A percentile compares a stretch with the other conserved stretches of the same genome.
Conservation (phyloP, 1,140 invertebrate genomes). For the Augochlora pura region DNA sequence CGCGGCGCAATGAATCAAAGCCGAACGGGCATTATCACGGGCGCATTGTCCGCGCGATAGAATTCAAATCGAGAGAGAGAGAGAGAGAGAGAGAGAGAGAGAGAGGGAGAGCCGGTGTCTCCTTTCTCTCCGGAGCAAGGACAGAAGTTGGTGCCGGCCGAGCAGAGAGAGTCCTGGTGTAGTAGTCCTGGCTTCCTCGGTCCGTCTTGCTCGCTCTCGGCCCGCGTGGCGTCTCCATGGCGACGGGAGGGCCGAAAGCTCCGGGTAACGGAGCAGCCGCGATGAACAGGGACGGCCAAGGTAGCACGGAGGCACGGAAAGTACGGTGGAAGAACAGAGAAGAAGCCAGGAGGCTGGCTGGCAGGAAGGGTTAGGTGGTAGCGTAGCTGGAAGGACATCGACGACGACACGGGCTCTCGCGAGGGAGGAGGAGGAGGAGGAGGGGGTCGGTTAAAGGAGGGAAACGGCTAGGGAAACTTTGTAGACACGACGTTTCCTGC, state of each 20-base stretch:
- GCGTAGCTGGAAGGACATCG: neutral
- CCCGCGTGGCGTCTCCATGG: slow-evolving; percentile 59
- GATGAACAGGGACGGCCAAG: neutral
- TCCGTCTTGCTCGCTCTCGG: slow-evolving; percentile 43
- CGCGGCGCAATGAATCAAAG: slow-evolving; percentile 63
- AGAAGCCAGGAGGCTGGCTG: neutral
- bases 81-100: neutral
- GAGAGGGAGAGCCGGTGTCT: neutral
- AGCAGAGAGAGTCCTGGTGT: neutral
- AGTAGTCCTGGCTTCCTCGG: slow-evolving; percentile 22
- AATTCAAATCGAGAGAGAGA: slow-evolving; percentile 55
- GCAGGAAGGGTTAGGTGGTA: neutral
- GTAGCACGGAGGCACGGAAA: neutral
- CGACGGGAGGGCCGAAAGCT: slow-evolving; percentile 53
- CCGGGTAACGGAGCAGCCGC: neutral
- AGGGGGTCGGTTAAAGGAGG: neutral
- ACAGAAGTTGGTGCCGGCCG: slow-evolving; percentile 42
- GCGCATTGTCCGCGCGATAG: slow-evolving; percentile 67
- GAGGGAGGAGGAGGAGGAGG: neutral
- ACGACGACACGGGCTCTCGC: neutral
- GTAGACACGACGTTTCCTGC: slow-evolving; percentile 72
- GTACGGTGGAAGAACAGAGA: slow-evolving; percentile 21
- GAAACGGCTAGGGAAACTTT: slow-evolving; percentile 62
- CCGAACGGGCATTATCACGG: slow-evolving; percentile 66
- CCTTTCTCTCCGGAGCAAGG: slow-evolving; percentile 40